Conservation (phyloP, 2,888 invertebrate genomes). For the Ornithoptera priamus region DNA sequence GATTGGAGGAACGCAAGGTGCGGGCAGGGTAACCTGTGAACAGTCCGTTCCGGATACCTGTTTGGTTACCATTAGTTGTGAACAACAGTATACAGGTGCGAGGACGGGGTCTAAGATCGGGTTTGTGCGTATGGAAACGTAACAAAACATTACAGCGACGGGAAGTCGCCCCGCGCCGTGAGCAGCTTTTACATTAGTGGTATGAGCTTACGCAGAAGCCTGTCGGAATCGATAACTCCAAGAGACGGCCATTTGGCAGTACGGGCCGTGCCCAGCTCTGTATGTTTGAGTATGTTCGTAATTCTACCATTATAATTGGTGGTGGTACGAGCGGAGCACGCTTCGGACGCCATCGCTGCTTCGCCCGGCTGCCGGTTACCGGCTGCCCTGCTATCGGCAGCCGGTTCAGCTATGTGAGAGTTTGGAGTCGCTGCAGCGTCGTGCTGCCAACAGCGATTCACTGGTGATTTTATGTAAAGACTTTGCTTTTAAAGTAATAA, state of each 20-base stretch:
- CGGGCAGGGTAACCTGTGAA: neutral
- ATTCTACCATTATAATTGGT: constrained; percentile 44
- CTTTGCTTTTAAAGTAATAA: constrained; percentile 72
- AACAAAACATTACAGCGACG: too few species aligned
- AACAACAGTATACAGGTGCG: too few species aligned
- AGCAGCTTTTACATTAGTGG: too few species aligned
- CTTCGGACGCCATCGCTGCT: too few species aligned
- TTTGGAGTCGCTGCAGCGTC: constrained; percentile 29
- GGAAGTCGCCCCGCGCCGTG: too few species aligned
- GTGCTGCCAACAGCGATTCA: constrained; percentile 38
- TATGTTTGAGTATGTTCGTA: constrained; percentile 51
- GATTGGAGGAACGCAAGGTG: too few species aligned
- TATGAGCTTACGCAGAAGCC: neutral
- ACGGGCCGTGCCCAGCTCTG: constrained; percentile 47
- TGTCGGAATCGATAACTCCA: neutral
- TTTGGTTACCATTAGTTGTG: constrained; percentile 49
- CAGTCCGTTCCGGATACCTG: constrained; percentile 39
- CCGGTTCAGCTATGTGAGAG: neutral
- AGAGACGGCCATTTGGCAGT: constrained; percentile 29
- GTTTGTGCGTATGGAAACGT: too few species aligned
- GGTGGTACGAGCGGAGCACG: too few species aligned
- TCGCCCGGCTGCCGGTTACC: too few species aligned
- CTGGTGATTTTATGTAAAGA: constrained; percentile 59
- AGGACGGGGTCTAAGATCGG: too few species aligned
- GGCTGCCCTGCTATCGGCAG: neutral